Evolutionary conservation across 2,888 invertebrate species (phyloP), one percentile per base, ranked within the genome.

Genomic region (Lycaena phlaeas): DNA sequence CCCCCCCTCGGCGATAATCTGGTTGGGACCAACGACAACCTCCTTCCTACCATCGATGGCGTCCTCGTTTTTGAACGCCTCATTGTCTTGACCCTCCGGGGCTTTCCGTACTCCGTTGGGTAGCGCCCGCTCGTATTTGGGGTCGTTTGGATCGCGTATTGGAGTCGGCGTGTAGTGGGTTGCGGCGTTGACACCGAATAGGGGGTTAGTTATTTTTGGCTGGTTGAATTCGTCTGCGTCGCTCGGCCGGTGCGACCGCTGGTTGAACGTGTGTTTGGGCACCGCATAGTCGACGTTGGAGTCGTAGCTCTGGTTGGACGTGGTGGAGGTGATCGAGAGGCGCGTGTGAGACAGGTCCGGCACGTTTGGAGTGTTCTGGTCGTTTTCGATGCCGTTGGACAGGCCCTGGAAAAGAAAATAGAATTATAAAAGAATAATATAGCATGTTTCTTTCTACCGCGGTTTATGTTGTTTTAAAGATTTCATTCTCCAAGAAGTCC

Each of bases 21-120:
- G 81, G 61, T 75, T 79, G 49, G 76, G 72, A 59, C 56, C 75
- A 53, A 82, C 68, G 48, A 77, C 59, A 58, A 77, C 64, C 68
- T 79, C 84, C 87, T 78, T 85, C 69, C 79, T 78, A 71, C 87
- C 87, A 70, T 89, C 87, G 61, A 88, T 66, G 37, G 85, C 78
- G 62, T 89, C 88, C 62, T 87, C 88, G 38, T 82, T 81, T 55
- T 88, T 77, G 61, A 87, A 84, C 12, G 88, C 87, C 59, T 93
- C 92, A 68, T 92, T 90, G 72, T 94, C 94, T 67, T 92, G 92
- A 14, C 94, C 94, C 61, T 94, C 94, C 2, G 94, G 94, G 34
- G 91, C 92, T 68, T 87, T 87, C 15, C 92, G 74, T 34, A 88
- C 82, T 43, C 87, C 87, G 52, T 85, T 85, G 25, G 84, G 82